These are phyloP conservation scores for Harpegnathos saltator DNA, from an alignment of 1,140 invertebrate species.

Conservation along the genomic window DNA sequence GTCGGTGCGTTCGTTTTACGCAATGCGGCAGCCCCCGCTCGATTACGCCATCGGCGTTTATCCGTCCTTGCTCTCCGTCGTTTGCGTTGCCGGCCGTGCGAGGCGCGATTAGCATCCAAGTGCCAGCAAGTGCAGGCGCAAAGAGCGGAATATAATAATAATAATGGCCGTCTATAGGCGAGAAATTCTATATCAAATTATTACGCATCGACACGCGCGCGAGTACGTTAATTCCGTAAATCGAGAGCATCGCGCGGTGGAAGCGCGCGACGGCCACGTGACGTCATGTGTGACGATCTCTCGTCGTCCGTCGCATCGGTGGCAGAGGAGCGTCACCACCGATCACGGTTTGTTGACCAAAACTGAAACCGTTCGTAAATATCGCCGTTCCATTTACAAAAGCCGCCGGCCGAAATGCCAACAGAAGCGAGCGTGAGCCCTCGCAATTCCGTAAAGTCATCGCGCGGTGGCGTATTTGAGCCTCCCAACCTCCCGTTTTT, in stretches of 20 bases:
- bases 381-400: slow-evolving; percentile 17
- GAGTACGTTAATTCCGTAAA: slow-evolving; percentile 7
- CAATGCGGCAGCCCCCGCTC: slow-evolving; percentile 19
- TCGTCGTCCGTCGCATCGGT: neutral
- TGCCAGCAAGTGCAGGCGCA: neutral
- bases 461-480: neutral
- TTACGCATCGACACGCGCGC: neutral
- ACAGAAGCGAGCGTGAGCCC: neutral
- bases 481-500: neutral
- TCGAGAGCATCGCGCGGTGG: neutral
- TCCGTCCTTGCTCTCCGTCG: neutral
- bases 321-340: neutral
- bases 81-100: neutral
- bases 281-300: neutral
- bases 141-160: slow-evolving; percentile 19
- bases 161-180: neutral
- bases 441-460: neutral
- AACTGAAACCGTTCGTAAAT: slow-evolving; percentile 30
- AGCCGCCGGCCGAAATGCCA: neutral
- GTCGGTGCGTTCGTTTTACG: slow-evolving; percentile 29
- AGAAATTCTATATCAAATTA: neutral
- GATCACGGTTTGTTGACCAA: slow-evolving; percentile 13
- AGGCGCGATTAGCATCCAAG: neutral
- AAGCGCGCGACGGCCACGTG: neutral
- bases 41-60: neutral